Percentiles rank a stretch among this genome's conserved stretches.
These are phyloP conservation scores for Homalodisca vitripennis DNA, from an alignment of 1,140 invertebrate species.

Conservation along the genomic window DNA sequence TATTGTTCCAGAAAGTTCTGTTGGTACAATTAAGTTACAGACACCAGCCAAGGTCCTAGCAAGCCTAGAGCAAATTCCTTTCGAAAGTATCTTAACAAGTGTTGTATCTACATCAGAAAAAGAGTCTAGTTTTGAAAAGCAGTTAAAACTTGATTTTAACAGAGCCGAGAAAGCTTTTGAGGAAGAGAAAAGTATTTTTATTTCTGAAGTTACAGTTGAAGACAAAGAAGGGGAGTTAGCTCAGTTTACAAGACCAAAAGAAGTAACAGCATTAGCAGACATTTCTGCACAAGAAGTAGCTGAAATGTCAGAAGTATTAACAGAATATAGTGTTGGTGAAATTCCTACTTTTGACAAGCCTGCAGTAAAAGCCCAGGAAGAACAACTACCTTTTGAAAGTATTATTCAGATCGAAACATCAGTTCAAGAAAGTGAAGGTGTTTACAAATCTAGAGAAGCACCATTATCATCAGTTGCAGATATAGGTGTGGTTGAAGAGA, in stretches of 20 bases:
- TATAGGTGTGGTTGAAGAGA: slow-evolving; percentile 47
- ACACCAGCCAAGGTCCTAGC: slow-evolving; percentile 31
- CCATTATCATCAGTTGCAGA: slow-evolving; percentile 43
- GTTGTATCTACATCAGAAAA: slow-evolving; percentile 36
- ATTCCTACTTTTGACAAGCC: slow-evolving; percentile 35
- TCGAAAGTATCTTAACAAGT: slow-evolving; percentile 36
- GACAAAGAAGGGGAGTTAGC: slow-evolving; percentile 52
- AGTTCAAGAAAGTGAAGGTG: slow-evolving; percentile 49
- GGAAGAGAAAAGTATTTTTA: slow-evolving; percentile 49
- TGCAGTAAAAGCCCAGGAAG: slow-evolving; percentile 39
- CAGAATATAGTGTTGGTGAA: slow-evolving; percentile 37
- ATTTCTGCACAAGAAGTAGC: slow-evolving; percentile 45
- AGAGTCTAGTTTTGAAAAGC: slow-evolving; percentile 50
- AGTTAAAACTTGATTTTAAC: slow-evolving; percentile 43
- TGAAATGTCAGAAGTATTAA: slow-evolving; percentile 43
- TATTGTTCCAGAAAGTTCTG: slow-evolving; percentile 33
- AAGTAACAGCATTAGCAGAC: slow-evolving; percentile 42
- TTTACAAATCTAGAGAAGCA: slow-evolving; percentile 46
- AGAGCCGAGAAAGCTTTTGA: slow-evolving; percentile 49
- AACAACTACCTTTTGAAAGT: slow-evolving; percentile 51
- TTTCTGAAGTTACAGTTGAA: slow-evolving; percentile 50
- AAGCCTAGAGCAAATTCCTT: slow-evolving; percentile 35
- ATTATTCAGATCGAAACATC: slow-evolving; percentile 51
- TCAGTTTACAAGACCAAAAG: slow-evolving; percentile 44
- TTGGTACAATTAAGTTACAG: slow-evolving; percentile 22